These are phyloP conservation scores for Festucalex cinctus DNA, from an alignment of 2,113 vertebrate genomes.

Conservation along the genomic window DNA sequence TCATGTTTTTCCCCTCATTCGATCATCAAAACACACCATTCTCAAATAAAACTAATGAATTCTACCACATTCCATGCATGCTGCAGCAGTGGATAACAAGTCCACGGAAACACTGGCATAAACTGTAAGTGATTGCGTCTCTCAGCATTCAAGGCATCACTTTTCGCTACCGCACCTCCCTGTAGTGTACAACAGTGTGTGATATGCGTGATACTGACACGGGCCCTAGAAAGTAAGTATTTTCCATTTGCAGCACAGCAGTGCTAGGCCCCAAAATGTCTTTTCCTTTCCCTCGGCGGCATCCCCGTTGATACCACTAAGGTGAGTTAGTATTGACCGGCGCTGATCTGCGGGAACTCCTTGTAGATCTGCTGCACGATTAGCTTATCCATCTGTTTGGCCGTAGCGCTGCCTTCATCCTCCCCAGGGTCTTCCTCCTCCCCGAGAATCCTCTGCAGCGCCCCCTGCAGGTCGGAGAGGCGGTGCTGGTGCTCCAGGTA, in stretches of 20 bases:
- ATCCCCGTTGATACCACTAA: conserved; percentile 10
- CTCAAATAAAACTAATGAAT: conserved; percentile 6
- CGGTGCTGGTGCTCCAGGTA: conserved; percentile 94
- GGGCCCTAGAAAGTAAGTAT: neutral
- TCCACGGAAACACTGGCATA: conserved; percentile 23
- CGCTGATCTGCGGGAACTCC: conserved; percentile 85
- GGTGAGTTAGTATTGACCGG: conserved; percentile 42
- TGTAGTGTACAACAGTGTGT: conserved; percentile 43
- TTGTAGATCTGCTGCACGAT: conserved; percentile 90
- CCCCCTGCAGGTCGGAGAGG: conserved; percentile 82
- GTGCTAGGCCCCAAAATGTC: neutral
- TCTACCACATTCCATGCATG: conserved; percentile 9
- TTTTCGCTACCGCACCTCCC: conserved; percentile 23
- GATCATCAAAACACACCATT: neutral
- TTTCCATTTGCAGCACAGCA: neutral
- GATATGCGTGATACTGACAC: neutral
- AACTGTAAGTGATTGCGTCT: conserved; percentile 3
- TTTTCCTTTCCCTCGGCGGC: neutral
- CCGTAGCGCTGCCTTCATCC: conserved; percentile 73
- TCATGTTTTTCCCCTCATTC: conserved; percentile 14
- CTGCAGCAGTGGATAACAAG: conserved; percentile 15
- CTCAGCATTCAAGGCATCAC: conserved; percentile 1
- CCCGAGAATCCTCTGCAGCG: conserved; percentile 84
- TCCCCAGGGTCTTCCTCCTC: conserved; percentile 80
- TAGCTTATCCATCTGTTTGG: conserved; percentile 94